Evolutionary conservation across 2,888 invertebrate genomes (phyloP), one percentile per base, ranked within the genome.

Genomic region (Entomobrya proxima): DNA sequence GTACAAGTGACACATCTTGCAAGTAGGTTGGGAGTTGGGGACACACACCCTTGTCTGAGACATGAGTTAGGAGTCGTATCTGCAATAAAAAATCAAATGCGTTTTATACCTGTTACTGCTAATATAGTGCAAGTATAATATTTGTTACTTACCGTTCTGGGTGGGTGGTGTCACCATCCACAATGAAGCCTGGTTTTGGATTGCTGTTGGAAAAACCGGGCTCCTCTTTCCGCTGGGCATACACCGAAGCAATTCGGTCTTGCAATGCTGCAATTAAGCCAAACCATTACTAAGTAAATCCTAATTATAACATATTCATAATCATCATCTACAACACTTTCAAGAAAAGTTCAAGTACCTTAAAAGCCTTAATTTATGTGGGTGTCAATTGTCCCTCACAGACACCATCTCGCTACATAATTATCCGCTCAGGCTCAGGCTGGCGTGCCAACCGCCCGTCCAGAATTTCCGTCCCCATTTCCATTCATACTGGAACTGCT

Each of bases 321-420:
- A n/a, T n/a, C n/a, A n/a, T n/a, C n/a, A n/a, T n/a, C n/a, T n/a
- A n/a, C n/a, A n/a, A n/a, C n/a, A n/a, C n/a, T n/a, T n/a, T n/a
- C n/a, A n/a, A n/a, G n/a, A n/a, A n/a, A 79, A 91, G 88, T 93
- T 90, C n/a, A n/a, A n/a, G n/a, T n/a, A n/a, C n/a, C n/a, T n/a
- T n/a, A 89, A 97, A 92, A 90, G 96, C 98, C 0, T 94, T 94
- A 0, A 98, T 94, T 92, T 98, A 98, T 91, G 95, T 95, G 0
- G 94, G 91, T 4, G 94, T 93, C 21, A 98, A 91, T 91, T 97
- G 95, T 0, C 98, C 97, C 91, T 98, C 98, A 1, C 97, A 96
- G 0, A 98, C 97, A 44, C 98, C 98, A 92, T 98, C 98, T 85
- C 98, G 94, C 92, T 95, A 98, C 55, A 98, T 94, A 9, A 98